Conservation (phyloP, 2,888 invertebrate genomes). For the Campaea margaritaria region DNA sequence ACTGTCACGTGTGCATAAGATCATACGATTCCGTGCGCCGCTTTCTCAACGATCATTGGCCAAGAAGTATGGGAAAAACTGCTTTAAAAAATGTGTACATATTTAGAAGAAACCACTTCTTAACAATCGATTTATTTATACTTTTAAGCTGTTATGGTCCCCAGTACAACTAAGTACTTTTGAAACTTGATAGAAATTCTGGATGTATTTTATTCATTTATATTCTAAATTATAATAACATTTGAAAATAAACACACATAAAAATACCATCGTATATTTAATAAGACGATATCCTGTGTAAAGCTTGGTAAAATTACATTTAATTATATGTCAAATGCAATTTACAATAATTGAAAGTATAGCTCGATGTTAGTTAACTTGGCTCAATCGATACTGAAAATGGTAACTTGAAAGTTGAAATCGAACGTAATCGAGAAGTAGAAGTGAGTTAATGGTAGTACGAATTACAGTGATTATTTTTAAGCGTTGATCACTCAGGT, state of each 20-base stretch:
- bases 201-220: not conserved
- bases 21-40: conserved; percentile 66
- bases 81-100: conserved; percentile 10
- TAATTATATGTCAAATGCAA: conserved; percentile 15
- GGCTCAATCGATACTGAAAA: conserved; percentile 8
- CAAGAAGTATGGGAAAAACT: conserved; percentile 31
- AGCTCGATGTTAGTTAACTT: conserved; percentile 15
- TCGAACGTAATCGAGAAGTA: conserved; percentile 17
- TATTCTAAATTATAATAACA: not conserved
- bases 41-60: conserved; percentile 68
- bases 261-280: not conserved
- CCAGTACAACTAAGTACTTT: no score
- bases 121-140: not conserved
- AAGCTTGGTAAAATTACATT: conserved; percentile 11
- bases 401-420: conserved; percentile 21
- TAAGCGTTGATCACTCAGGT: not conserved
- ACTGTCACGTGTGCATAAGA: conserved; percentile 50
- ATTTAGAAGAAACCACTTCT: not conserved
- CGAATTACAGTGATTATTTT: conserved; percentile 17
- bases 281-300: conserved; percentile 2
- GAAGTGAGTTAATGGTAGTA: conserved; percentile 13
- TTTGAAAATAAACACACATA: not conserved
- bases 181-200: no score
- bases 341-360: conserved; percentile 18
- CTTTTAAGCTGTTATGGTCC: not conserved